These are phyloP conservation scores for Polydrusus cervinus DNA, from an alignment of 2,888 invertebrate species.

Conservation along the genomic window DNA sequence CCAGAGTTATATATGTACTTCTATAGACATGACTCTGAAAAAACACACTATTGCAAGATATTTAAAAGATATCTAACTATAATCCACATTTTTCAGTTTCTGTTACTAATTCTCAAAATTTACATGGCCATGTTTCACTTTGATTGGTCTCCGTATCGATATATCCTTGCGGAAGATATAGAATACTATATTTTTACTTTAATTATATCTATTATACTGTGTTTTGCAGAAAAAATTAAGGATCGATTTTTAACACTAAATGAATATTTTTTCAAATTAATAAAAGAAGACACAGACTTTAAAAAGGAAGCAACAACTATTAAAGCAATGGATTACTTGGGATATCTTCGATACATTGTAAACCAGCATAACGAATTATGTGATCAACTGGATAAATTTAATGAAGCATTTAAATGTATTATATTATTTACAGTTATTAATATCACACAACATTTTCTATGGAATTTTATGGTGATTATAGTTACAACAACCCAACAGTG, in stretches of 20 bases:
- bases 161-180: constrained; percentile 1
- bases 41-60: not conserved
- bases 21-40: not conserved
- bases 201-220: not conserved
- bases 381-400: constrained; percentile 27
- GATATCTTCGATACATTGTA: not conserved
- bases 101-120: not conserved
- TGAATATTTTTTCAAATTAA: not conserved
- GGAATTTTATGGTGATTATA: constrained; percentile 16
- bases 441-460: constrained; percentile 12
- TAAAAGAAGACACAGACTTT: not conserved
- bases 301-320: not conserved
- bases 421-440: constrained; percentile 10
- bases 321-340: not conserved
- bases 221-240: constrained; percentile 8
- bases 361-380: constrained; percentile 15
- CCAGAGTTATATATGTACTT: constrained; percentile 1
- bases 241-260: not conserved
- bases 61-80: not conserved
- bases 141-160: constrained; percentile 14
- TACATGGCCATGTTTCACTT: not conserved
- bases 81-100: not conserved
- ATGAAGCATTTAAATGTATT: constrained; percentile 13
- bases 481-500: not conserved
- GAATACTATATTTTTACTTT: constrained; percentile 20